These are phyloP conservation scores for Drosophila neonasuta DNA, from an alignment of 2,888 invertebrate genomes.

Conservation along the genomic window DNA sequence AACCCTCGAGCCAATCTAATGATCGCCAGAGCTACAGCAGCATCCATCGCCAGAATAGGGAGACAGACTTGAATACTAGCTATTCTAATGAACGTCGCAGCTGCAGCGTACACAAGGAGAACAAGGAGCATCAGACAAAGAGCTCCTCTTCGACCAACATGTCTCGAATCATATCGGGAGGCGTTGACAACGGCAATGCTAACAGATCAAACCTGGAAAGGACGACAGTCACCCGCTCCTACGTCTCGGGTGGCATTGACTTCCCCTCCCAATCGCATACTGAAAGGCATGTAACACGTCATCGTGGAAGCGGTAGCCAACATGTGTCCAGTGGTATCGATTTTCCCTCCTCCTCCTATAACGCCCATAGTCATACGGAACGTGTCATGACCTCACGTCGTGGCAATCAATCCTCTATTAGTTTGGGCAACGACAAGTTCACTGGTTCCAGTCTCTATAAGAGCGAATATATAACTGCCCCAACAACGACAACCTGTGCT, in stretches of 20 bases:
- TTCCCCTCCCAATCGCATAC: slow-evolving; percentile 59
- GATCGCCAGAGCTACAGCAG: slow-evolving; percentile 91
- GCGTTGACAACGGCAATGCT: slow-evolving; percentile 25
- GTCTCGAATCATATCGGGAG: slow-evolving; percentile 61
- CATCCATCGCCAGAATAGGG: slow-evolving; percentile 88
- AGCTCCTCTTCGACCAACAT: slow-evolving; percentile 53
- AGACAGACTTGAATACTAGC: slow-evolving; percentile 81
- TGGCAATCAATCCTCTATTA: slow-evolving; percentile 89
- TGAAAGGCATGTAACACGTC: slow-evolving; percentile 52
- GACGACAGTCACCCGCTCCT: slow-evolving; percentile 56
- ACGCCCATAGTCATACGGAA: slow-evolving; percentile 64
- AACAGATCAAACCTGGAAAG: slow-evolving; percentile 50
- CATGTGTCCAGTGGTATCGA: slow-evolving; percentile 68
- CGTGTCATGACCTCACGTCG: slow-evolving; percentile 82
- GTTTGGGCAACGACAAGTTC: slow-evolving; percentile 86
- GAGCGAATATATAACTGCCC: slow-evolving; percentile 88
- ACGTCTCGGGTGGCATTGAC: slow-evolving; percentile 58
- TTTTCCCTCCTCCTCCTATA: slow-evolving; percentile 68
- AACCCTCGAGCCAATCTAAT: slow-evolving; percentile 86
- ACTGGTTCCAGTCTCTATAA: slow-evolving; percentile 87
- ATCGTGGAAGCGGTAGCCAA: slow-evolving; percentile 52
- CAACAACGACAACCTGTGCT: slow-evolving; percentile 88
- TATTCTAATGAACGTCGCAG: slow-evolving; percentile 61
- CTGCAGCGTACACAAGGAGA: slow-evolving; percentile 67
- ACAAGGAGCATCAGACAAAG: slow-evolving; percentile 54